Percentiles rank a stretch among this genome's conserved stretches.
Evolutionary conservation across 2,797 vertebrate genomes (phyloP).

Genomic region (Epinephelus coioides): DNA sequence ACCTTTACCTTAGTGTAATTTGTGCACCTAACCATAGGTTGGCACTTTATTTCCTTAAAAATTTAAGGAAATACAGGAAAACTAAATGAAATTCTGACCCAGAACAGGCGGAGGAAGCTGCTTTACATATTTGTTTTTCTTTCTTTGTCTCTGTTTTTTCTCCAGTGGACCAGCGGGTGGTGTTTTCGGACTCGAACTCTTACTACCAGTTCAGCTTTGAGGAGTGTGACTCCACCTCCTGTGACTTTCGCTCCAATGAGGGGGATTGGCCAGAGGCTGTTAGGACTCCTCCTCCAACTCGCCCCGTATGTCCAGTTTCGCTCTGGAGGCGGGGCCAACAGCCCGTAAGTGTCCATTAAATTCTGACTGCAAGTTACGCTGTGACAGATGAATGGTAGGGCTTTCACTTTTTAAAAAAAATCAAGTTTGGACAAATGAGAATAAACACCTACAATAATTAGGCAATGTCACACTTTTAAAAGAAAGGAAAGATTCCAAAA

Average conservation of each 20-base stretch:
- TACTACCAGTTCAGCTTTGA: conserved; percentile 98
- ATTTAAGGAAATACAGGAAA: too few relatives aligned
- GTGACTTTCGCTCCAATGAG: conserved; percentile 92
- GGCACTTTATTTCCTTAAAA: too few relatives aligned
- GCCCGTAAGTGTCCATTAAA: conserved; percentile 88
- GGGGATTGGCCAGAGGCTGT: conserved; percentile 95
- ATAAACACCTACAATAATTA: not conserved
- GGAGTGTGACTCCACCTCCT: conserved; percentile 93
- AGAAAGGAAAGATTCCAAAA: not conserved
- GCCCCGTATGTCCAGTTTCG: conserved; percentile 91
- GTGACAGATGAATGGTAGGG: not conserved
- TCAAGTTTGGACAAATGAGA: too few relatives aligned
- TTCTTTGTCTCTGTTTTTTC: conserved; percentile 33
- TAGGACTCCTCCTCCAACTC: conserved; percentile 91
- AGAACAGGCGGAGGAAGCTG: not conserved
- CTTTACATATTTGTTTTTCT: conserved; percentile 4
- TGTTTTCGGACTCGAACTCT: conserved; percentile 94
- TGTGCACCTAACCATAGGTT: too few relatives aligned
- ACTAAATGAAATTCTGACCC: not conserved
- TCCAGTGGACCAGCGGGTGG: conserved; percentile 93
- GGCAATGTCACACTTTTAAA: too few relatives aligned
- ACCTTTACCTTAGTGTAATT: too few relatives aligned
- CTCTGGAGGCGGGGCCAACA: conserved; percentile 86
- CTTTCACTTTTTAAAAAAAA: not conserved
- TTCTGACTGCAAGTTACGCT: not conserved